Evolutionary conservation across 2,797 vertebrate genomes (phyloP).

Genomic region (Huso huso): DNA sequence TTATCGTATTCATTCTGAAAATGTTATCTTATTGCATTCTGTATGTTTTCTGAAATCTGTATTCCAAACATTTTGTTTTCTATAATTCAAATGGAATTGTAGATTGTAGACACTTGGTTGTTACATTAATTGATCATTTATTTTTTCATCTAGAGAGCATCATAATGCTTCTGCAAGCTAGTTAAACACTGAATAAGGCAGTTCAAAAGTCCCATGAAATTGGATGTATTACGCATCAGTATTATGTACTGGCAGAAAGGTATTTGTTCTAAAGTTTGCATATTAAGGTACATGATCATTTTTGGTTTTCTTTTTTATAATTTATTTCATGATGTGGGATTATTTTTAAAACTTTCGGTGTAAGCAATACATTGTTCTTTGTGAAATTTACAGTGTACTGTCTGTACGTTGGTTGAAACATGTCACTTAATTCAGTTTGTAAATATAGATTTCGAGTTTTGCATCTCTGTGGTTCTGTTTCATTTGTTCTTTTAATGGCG

Average conservation of each 20-base stretch:
- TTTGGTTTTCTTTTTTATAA: constrained; percentile 45
- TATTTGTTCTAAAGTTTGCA: constrained; percentile 54
- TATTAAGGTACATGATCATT: constrained; percentile 55
- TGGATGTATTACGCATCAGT: constrained; percentile 38
- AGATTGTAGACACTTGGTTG: too few species aligned
- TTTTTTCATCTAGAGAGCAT: constrained; percentile 14
- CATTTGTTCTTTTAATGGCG: constrained; percentile 25
- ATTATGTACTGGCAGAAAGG: constrained; percentile 62
- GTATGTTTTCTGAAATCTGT: too few species aligned
- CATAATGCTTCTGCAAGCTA: constrained; percentile 6
- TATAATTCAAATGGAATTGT: too few species aligned
- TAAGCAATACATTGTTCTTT: not conserved
- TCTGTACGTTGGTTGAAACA: constrained; percentile 53
- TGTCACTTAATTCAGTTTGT: constrained; percentile 64
- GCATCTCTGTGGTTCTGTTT: constrained; percentile 46
- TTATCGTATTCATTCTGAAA: too few species aligned
- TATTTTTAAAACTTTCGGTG: constrained; percentile 7
- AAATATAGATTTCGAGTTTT: constrained; percentile 71
- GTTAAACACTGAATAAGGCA: constrained; percentile 4
- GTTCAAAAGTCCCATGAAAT: not conserved
- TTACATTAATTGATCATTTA: not conserved
- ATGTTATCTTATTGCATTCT: too few species aligned
- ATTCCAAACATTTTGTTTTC: too few species aligned
- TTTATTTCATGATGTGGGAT: constrained; percentile 65
- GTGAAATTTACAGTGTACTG: not conserved